Conservation (phyloP, 2,113 vertebrate species). For the Amblyopsis rosae region DNA sequence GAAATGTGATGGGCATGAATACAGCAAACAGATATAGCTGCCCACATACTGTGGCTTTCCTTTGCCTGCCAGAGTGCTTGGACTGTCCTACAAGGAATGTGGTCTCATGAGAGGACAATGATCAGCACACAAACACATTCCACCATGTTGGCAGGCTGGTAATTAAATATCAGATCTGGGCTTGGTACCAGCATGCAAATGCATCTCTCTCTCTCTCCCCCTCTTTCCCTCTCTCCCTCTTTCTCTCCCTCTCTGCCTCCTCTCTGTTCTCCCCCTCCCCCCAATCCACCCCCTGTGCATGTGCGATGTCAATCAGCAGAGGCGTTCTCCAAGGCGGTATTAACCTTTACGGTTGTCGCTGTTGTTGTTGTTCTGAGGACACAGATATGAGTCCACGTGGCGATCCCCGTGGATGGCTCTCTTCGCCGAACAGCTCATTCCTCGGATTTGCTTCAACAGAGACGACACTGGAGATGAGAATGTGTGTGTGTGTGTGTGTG, state of each 20-base stretch:
- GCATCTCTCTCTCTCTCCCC: slow-evolving; percentile 16
- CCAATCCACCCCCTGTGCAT: neutral
- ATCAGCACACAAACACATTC: slow-evolving; percentile 52
- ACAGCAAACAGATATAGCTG: slow-evolving; percentile 39
- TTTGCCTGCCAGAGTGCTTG: slow-evolving; percentile 48
- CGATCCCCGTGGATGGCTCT: slow-evolving; percentile 28
- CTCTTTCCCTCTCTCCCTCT: neutral
- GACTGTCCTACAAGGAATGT: slow-evolving; percentile 37
- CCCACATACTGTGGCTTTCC: slow-evolving; percentile 11
- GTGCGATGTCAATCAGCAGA: slow-evolving; percentile 40
- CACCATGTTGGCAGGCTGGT: slow-evolving; percentile 53
- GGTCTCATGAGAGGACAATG: slow-evolving; percentile 47
- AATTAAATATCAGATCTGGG: slow-evolving; percentile 68
- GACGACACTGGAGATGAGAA: slow-evolving; percentile 1
- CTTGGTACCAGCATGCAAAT: slow-evolving; percentile 49
- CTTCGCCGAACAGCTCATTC: slow-evolving; percentile 31
- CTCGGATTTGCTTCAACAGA: slow-evolving; percentile 14
- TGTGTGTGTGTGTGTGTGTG: neutral
- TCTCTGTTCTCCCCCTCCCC: neutral
- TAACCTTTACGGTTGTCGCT: slow-evolving; percentile 33
- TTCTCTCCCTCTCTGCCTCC: neutral
- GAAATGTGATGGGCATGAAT: slow-evolving; percentile 25
- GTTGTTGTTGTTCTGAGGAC: slow-evolving; percentile 22
- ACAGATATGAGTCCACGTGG: slow-evolving; percentile 37
- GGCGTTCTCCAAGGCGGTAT: slow-evolving; percentile 59